Conservation (phyloP, 2,113 vertebrate genomes). For the Lanius ludovicianus region DNA sequence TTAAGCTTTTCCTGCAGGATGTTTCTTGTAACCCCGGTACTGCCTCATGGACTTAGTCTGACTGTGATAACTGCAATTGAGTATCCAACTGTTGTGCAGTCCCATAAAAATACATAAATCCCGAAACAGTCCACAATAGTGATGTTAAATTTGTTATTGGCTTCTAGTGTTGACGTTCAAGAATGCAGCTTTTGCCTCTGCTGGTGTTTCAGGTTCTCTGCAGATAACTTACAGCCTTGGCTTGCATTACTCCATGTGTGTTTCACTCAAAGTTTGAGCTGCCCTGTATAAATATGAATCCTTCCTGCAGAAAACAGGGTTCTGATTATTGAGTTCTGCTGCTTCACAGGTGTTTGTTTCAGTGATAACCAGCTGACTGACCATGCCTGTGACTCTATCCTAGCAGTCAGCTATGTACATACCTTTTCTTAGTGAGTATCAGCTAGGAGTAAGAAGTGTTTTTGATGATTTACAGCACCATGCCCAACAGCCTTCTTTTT, state of each 20-base stretch:
- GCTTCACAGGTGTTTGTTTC: background rate
- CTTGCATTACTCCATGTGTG: background rate
- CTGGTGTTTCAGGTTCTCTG: background rate
- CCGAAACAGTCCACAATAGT: background rate
- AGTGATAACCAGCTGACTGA: background rate
- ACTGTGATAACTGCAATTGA: background rate
- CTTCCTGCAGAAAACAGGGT: background rate
- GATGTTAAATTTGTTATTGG: background rate
- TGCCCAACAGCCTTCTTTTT: background rate
- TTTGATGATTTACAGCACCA: conserved; percentile 5
- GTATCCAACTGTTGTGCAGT: background rate
- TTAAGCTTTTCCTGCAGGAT: background rate
- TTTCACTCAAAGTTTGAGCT: background rate
- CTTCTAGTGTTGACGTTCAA: background rate
- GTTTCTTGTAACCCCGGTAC: background rate
- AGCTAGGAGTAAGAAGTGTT: background rate
- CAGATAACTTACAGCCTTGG: background rate
- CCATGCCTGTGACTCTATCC: background rate
- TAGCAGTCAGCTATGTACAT: background rate
- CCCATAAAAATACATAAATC: background rate
- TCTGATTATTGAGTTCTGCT: background rate
- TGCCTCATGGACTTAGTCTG: background rate
- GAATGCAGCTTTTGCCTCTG: background rate
- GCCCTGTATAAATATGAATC: background rate
- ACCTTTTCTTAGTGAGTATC: background rate